phyloP scores from a whole-genome alignment of 2,888 invertebrate genomes.

The Gonocerus acuteangulatus region DNA sequence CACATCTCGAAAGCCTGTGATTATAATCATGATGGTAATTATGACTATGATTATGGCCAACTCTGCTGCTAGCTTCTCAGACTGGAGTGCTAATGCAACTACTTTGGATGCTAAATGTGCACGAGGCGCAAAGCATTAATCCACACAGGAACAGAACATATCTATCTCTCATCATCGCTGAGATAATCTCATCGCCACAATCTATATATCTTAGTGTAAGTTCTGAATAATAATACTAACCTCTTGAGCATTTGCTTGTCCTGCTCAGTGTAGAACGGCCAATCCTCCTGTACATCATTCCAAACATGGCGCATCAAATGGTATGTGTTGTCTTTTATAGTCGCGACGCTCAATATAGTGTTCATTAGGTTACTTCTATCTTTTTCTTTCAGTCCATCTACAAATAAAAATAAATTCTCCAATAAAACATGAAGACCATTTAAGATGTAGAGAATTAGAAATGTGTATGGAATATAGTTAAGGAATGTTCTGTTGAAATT shows the following conservation, averaged over 20 bases:
- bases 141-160: no score
- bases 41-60: no score
- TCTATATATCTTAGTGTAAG: no score
- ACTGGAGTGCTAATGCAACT: no score
- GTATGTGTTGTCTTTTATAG: conserved; percentile 80
- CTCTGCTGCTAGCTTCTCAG: no score
- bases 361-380: conserved; percentile 69
- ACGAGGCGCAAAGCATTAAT: no score
- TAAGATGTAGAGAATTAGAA: not conserved
- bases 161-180: no score
- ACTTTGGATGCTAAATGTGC: no score
- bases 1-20: no score
- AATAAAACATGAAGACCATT: not conserved
- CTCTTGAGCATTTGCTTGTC: conserved; percentile 81
- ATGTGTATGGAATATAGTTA: not conserved
- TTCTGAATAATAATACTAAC: no score
- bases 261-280: conserved; percentile 88
- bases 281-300: conserved; percentile 88
- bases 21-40: no score
- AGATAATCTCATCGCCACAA: no score
- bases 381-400: conserved; percentile 81
- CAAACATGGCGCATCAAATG: conserved; percentile 78
- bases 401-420: conserved; percentile 41
- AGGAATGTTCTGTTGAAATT: not conserved
- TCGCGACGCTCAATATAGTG: conserved; percentile 57